These are phyloP conservation scores for Troides aeacus DNA, from an alignment of 2,888 invertebrate genomes.

Conservation along the genomic window DNA sequence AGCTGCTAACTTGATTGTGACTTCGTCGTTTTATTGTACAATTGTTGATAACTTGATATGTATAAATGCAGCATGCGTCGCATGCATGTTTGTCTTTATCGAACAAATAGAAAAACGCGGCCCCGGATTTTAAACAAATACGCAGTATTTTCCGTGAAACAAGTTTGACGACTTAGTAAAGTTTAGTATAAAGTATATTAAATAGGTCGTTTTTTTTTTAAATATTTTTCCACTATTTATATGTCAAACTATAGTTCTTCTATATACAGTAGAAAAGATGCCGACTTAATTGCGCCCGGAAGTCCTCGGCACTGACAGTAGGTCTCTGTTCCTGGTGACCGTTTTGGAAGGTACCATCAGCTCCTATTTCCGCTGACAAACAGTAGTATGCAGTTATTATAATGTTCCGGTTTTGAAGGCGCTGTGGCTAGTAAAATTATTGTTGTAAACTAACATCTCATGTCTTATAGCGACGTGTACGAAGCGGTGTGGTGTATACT, in stretches of 20 bases:
- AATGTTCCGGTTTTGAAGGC: too few relatives aligned
- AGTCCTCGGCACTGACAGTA: too few relatives aligned
- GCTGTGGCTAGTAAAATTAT: too few relatives aligned
- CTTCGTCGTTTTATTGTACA: not conserved
- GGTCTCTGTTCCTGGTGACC: too few relatives aligned
- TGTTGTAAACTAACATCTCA: too few relatives aligned
- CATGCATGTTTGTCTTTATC: not conserved
- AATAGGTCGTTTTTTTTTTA: not conserved
- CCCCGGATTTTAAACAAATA: slow-evolving; percentile 19
- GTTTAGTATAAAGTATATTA: not conserved
- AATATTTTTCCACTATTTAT: not conserved
- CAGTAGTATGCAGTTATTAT: too few relatives aligned
- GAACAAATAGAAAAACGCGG: slow-evolving; percentile 12
- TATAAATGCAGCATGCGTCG: not conserved
- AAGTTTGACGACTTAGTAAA: slow-evolving; percentile 13
- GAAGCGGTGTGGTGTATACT: too few relatives aligned
- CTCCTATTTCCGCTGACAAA: too few relatives aligned
- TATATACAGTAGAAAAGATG: not conserved
- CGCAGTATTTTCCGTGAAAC: slow-evolving; percentile 24
- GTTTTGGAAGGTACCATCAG: too few relatives aligned
- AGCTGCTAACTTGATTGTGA: not conserved
- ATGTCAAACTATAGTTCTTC: not conserved
- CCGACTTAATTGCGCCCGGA: too few relatives aligned
- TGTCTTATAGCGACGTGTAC: too few relatives aligned
- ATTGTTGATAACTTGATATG: not conserved